Conservation (phyloP, 2,888 invertebrate genomes). For the Lasioglossum calceatum region DNA sequence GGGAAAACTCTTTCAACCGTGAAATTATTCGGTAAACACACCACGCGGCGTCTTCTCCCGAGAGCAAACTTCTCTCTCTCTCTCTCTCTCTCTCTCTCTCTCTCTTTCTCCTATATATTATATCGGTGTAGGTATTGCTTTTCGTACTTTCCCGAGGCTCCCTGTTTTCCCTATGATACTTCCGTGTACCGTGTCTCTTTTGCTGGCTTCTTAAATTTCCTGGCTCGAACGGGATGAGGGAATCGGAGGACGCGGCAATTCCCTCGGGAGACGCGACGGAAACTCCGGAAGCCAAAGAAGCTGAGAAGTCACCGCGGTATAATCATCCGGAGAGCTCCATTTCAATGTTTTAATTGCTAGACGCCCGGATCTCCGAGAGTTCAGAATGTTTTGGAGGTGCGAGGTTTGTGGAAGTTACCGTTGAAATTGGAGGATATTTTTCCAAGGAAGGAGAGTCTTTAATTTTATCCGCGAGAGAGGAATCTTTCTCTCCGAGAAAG, state of each 20-base stretch:
- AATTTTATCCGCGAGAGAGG: not conserved
- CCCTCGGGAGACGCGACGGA: not conserved
- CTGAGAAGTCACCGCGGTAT: constrained; percentile 3
- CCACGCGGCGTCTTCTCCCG: not conserved
- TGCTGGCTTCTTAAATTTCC: constrained; percentile 1
- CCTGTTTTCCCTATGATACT: not conserved
- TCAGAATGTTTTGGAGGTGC: too few relatives aligned
- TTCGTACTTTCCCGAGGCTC: not conserved
- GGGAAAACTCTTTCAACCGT: not conserved
- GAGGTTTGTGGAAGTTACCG: too few relatives aligned
- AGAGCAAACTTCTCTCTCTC: not conserved
- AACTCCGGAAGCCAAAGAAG: not conserved
- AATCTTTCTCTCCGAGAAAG: not conserved
- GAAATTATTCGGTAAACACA: constrained; percentile 10
- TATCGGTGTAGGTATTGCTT: not conserved
- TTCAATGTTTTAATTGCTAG: constrained; percentile 2
- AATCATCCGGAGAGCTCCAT: not conserved
- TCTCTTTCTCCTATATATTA: too few relatives aligned
- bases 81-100: too few relatives aligned
- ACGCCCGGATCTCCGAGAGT: not conserved
- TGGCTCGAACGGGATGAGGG: not conserved
- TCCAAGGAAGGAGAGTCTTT: too few relatives aligned
- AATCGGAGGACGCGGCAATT: not conserved
- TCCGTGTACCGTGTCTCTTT: not conserved
- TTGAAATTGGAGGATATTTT: too few relatives aligned